These are phyloP conservation scores for Acropternis orthonyx DNA, from an alignment of 2,797 vertebrate species.

Conservation along the genomic window DNA sequence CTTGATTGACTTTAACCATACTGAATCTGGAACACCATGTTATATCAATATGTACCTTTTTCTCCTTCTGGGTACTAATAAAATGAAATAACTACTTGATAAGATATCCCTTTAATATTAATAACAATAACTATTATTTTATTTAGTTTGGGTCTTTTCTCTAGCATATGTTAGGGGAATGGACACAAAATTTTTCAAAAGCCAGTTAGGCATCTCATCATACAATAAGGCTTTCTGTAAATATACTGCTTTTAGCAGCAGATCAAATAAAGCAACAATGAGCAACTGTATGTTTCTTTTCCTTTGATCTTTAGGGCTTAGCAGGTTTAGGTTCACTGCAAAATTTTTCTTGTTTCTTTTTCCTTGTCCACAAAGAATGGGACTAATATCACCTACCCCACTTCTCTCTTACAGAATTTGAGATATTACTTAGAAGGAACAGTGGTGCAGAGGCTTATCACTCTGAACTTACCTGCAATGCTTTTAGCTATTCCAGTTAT, in stretches of 20 bases:
- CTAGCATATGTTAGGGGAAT: background rate
- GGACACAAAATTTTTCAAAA: background rate
- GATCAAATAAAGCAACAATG: background rate
- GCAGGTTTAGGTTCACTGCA: background rate
- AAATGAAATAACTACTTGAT: background rate
- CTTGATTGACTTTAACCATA: background rate
- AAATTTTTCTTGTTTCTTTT: background rate
- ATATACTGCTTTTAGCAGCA: background rate
- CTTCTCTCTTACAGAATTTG: background rate
- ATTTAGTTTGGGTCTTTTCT: background rate
- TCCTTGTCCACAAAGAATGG: background rate
- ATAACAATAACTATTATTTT: background rate
- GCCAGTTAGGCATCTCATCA: background rate
- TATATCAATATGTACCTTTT: background rate
- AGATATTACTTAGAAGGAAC: background rate
- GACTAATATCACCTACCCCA: background rate
- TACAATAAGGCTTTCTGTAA: background rate
- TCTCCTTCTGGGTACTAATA: background rate
- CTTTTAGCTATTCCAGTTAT: constrained; percentile 13
- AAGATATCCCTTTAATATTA: background rate
- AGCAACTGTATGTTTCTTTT: background rate
- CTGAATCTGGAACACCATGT: background rate
- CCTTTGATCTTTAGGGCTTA: background rate
- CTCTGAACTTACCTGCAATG: background rate
- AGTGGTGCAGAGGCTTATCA: background rate